A percentile compares a stretch with the other conserved stretches of the same genome.
Conservation (phyloP, 2,113 vertebrate genomes). For the Cavia porcellus region DNA sequence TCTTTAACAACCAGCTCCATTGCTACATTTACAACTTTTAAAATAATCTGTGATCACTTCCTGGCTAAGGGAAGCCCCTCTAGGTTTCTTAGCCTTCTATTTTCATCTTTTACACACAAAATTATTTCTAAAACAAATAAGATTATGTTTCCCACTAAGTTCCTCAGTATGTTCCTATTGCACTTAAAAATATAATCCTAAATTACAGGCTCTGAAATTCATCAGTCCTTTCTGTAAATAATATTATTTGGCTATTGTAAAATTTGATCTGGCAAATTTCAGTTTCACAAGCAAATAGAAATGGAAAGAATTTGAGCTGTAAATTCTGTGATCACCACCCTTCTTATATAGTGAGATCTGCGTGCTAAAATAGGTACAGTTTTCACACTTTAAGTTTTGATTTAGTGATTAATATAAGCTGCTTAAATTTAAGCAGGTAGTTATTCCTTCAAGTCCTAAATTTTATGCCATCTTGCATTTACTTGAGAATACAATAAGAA, state of each 20-base stretch:
- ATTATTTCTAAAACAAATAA: neutral
- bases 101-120: neutral
- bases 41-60: too few relatives aligned
- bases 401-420: conserved; percentile 66
- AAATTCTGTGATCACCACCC: neutral
- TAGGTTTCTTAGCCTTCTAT: neutral
- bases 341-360: neutral
- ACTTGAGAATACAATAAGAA: conserved; percentile 27
- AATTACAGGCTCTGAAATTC: neutral
- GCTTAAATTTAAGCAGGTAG: conserved; percentile 68
- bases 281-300: neutral
- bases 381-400: conserved; percentile 68
- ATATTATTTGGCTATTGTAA: neutral
- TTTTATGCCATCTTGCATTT: conserved; percentile 68
- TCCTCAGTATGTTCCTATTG: neutral
- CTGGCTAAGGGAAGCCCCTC: neutral
- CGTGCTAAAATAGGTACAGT: conserved; percentile 60
- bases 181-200: neutral
- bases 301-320: neutral
- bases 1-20: neutral
- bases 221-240: neutral
- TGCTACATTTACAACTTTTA: neutral
- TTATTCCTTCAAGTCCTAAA: conserved; percentile 55
- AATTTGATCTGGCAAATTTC: neutral
- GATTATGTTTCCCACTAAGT: neutral